phyloP scores from a whole-genome alignment of 2,113 vertebrate species.

The Gorsachius goisagi region DNA sequence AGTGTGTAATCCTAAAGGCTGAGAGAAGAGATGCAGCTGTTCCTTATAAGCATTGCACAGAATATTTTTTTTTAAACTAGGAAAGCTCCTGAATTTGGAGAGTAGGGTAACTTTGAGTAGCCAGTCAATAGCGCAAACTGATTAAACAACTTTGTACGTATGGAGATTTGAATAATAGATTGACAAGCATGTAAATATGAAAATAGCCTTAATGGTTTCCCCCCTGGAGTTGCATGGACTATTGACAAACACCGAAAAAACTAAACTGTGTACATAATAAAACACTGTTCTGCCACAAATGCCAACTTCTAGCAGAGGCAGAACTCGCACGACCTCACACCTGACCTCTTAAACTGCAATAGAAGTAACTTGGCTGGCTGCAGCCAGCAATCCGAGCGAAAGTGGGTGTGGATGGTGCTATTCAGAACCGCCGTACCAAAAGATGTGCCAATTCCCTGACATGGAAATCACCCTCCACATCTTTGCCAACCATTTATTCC shows the following conservation, averaged over 20 bases:
- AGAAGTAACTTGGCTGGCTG: not conserved
- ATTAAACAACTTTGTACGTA: not conserved
- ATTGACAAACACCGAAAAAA: not conserved
- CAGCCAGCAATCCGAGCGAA: not conserved
- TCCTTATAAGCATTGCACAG: not conserved
- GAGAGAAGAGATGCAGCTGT: not conserved
- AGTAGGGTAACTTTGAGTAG: not conserved
- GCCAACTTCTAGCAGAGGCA: not conserved
- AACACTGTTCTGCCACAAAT: not conserved
- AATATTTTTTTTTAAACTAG: not conserved
- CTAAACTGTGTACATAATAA: not conserved
- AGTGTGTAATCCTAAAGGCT: not conserved
- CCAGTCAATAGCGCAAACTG: not conserved
- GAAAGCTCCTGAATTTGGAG: not conserved
- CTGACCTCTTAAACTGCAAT: not conserved
- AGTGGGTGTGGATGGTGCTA: not conserved
- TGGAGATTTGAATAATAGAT: not conserved
- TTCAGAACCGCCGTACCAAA: not conserved
- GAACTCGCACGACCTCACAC: not conserved
- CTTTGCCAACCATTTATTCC: constrained; percentile 53
- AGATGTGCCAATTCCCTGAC: constrained; percentile 32
- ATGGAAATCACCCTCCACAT: not conserved
- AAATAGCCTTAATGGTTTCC: not conserved
- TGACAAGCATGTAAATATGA: not conserved
- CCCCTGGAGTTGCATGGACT: not conserved